These are phyloP conservation scores for Diorhabda sublineata DNA, from an alignment of 1,140 invertebrate species.

Conservation along the genomic window DNA sequence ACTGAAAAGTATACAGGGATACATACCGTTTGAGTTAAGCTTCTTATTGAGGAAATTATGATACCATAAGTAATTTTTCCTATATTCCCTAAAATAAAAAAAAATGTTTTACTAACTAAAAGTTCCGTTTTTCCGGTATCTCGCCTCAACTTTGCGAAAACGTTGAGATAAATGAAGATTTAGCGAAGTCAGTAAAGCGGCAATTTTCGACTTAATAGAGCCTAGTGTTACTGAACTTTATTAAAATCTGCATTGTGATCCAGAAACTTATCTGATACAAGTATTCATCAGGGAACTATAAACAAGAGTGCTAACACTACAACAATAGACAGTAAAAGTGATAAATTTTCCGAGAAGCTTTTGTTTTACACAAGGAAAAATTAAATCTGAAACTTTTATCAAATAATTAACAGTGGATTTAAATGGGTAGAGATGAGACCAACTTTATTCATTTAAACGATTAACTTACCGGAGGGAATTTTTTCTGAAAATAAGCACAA, in stretches of 20 bases:
- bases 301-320: slow-evolving; percentile 6
- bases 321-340: slow-evolving; percentile 2
- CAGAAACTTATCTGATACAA: slow-evolving; percentile 14
- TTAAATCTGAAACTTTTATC: neutral
- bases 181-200: slow-evolving; percentile 7
- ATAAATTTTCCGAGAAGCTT: neutral
- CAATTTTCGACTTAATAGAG: slow-evolving; percentile 13
- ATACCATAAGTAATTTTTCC: too few relatives aligned
- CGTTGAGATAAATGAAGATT: slow-evolving; percentile 10
- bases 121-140: neutral
- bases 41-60: too few relatives aligned
- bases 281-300: slow-evolving; percentile 12
- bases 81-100: neutral
- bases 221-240: slow-evolving; percentile 11
- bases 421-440: too few relatives aligned
- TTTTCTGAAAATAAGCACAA: too few relatives aligned
- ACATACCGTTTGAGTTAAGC: too few relatives aligned
- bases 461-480: too few relatives aligned
- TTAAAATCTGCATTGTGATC: slow-evolving; percentile 15
- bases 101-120: neutral
- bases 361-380: neutral
- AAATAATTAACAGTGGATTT: neutral
- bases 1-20: too few relatives aligned
- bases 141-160: slow-evolving; percentile 1
- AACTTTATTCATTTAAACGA: too few relatives aligned